Percentiles rank a stretch among this genome's conserved stretches.
Evolutionary conservation across 2,113 vertebrate species (phyloP).

Genomic region (Myocastor coypus): DNA sequence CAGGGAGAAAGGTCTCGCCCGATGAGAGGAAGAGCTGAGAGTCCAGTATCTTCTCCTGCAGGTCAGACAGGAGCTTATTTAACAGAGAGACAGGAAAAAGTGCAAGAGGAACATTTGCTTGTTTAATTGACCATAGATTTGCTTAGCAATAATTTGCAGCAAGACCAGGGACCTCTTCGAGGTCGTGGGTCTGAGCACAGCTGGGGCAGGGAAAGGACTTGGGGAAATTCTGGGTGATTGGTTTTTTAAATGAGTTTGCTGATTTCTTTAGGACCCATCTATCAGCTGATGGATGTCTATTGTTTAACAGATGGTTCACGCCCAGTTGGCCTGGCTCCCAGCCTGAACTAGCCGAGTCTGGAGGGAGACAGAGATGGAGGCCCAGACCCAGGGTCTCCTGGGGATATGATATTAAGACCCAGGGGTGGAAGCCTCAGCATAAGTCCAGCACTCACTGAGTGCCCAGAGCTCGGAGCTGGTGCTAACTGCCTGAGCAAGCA

Average conservation of each 20-base stretch:
- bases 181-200: neutral
- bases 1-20: neutral
- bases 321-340: neutral
- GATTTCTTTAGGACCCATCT: neutral
- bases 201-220: neutral
- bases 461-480: neutral
- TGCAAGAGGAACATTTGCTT: constrained; percentile 51
- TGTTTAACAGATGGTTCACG: neutral
- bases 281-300: constrained; percentile 22
- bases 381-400: neutral
- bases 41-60: neutral
- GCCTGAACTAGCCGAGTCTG: neutral
- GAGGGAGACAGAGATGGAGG: neutral
- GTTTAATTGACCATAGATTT: constrained; percentile 71
- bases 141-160: constrained; percentile 56
- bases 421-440: neutral
- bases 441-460: rapidly evolving
- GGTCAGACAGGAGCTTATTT: constrained; percentile 59
- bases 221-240: neutral
- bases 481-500: rapidly evolving
- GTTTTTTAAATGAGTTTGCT: constrained; percentile 59
- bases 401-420: neutral
- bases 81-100: constrained; percentile 1
- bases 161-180: constrained; percentile 50
- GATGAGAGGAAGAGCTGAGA: neutral